Percentiles rank a stretch among this genome's conserved stretches.
Evolutionary conservation across 2,113 vertebrate genomes (phyloP).

Genomic region (Notechis scutatus): DNA sequence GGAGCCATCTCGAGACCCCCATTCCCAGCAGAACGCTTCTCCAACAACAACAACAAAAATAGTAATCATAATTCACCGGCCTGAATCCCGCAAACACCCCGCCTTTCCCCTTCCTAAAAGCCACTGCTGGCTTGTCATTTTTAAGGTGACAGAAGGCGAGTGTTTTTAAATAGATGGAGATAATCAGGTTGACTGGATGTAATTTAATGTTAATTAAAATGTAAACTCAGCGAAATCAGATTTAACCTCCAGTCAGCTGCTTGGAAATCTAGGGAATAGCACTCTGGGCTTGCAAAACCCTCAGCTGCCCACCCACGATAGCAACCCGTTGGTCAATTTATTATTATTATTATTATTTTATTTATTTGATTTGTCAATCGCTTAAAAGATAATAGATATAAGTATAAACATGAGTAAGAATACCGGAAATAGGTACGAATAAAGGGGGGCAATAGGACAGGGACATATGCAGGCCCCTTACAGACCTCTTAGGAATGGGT

Average conservation of each 20-base stretch:
- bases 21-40: background rate
- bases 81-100: background rate
- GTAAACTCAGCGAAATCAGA: background rate
- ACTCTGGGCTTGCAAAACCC: background rate
- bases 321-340: background rate
- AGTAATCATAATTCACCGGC: background rate
- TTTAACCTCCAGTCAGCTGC: background rate
- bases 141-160: background rate
- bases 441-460: too few species aligned
- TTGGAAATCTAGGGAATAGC: background rate
- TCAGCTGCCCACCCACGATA: accelerated
- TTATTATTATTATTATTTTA: too few species aligned
- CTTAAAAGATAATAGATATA: too few species aligned
- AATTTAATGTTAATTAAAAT: background rate
- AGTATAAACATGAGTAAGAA: too few species aligned
- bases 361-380: too few species aligned
- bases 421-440: too few species aligned
- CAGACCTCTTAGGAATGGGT: too few species aligned
- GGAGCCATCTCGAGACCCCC: background rate
- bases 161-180: background rate
- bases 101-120: background rate
- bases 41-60: background rate
- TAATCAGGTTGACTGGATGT: background rate
- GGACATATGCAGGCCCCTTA: too few species aligned
- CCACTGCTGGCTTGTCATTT: background rate